Percentiles rank a stretch among this genome's conserved stretches.
Conservation (phyloP, 2,888 invertebrate genomes). For the Lypha dubia region DNA sequence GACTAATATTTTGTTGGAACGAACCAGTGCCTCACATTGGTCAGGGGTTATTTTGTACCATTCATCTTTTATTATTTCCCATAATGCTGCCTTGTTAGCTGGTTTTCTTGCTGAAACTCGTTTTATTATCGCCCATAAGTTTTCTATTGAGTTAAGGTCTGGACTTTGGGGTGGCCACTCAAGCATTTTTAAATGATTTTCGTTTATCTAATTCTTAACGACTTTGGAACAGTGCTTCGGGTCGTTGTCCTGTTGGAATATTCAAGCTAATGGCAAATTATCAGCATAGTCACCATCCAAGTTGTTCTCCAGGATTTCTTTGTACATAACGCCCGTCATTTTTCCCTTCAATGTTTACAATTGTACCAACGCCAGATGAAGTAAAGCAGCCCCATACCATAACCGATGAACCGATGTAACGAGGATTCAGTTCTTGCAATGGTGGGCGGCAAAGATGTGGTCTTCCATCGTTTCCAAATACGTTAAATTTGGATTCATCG, state of each 20-base stretch:
- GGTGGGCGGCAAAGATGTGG: slow-evolving; percentile 40
- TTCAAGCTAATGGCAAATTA: slow-evolving; percentile 17
- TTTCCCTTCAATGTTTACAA: too few species aligned
- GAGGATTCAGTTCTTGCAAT: slow-evolving; percentile 9
- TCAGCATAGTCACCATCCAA: too few species aligned
- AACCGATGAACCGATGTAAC: slow-evolving; percentile 30
- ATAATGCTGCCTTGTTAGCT: background rate
- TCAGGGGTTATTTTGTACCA: too few species aligned
- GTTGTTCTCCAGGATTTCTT: too few species aligned
- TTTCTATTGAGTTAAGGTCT: background rate
- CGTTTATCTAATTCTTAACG: background rate
- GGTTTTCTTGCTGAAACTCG: background rate
- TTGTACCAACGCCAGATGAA: slow-evolving; percentile 35
- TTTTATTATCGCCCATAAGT: background rate
- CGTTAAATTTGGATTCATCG: background rate
- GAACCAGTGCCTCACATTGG: background rate
- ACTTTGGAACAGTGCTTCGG: background rate
- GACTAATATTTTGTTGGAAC: too few species aligned
- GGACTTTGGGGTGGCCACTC: background rate
- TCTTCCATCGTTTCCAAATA: slow-evolving; percentile 48
- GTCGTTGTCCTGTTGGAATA: background rate
- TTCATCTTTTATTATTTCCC: background rate
- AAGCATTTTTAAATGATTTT: background rate
- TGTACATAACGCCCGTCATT: too few species aligned
- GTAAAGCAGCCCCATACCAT: slow-evolving; percentile 43